These are phyloP conservation scores for Trichacis sp. DNA, from an alignment of 2,888 invertebrate species.

Conservation along the genomic window DNA sequence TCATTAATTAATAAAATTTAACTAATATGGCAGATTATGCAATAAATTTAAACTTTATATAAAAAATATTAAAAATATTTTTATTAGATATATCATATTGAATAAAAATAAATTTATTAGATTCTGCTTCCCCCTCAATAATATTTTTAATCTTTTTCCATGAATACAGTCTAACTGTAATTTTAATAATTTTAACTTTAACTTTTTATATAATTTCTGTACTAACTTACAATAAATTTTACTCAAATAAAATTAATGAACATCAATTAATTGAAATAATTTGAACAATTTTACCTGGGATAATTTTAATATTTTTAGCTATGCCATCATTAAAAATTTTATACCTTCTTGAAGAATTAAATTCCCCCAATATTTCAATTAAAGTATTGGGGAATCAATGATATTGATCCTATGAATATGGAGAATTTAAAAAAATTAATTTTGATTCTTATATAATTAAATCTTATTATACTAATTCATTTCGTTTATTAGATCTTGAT, in stretches of 20 bases:
- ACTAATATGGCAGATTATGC: no score
- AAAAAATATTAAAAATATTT: constrained; percentile 19
- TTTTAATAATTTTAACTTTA: no score
- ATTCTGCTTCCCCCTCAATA: constrained; percentile 74
- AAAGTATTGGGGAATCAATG: constrained; percentile 78
- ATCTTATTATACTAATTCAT: constrained; percentile 66
- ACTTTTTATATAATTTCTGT: no score
- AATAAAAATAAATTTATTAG: no score
- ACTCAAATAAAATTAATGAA: no score
- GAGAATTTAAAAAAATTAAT: constrained; percentile 73
- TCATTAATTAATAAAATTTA: constrained; percentile 74
- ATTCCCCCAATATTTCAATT: constrained; percentile 72
- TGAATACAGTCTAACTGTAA: constrained; percentile 75
- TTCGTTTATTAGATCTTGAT: constrained; percentile 76
- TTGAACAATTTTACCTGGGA: constrained; percentile 76
- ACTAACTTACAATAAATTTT: no score
- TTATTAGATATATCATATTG: no score
- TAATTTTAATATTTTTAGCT: constrained; percentile 77
- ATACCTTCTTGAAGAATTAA: constrained; percentile 75
- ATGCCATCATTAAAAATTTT: constrained; percentile 74
- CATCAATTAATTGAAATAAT: no score
- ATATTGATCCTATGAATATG: constrained; percentile 78
- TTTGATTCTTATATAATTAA: constrained; percentile 76
- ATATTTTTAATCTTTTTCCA: constrained; percentile 77
- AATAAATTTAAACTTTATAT: no score